Percentiles rank a stretch among this genome's conserved stretches.
These are phyloP conservation scores for Cephus pygmeus DNA, from an alignment of 2,888 invertebrate species.

Conservation along the genomic window DNA sequence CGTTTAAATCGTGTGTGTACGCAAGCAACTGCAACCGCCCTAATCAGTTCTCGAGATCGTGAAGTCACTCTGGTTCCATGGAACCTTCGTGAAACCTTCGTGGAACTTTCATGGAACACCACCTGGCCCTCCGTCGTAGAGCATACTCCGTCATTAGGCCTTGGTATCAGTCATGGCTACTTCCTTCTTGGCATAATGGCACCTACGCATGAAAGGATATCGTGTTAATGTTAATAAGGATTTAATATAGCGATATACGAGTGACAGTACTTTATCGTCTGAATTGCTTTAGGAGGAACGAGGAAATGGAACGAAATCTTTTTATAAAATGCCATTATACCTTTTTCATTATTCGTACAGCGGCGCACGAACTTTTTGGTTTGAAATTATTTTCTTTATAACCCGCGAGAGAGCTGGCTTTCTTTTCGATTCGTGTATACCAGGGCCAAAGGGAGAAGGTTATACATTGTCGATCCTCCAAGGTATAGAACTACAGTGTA, in stretches of 20 bases:
- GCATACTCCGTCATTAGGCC: background rate
- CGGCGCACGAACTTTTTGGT: constrained; percentile 12
- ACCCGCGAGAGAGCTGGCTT: background rate
- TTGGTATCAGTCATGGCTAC: constrained; percentile 9
- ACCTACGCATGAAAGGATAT: constrained; percentile 41
- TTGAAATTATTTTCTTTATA: constrained; percentile 18
- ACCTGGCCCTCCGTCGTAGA: background rate
- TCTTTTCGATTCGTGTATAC: background rate
- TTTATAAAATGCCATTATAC: background rate
- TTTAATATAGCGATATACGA: constrained; percentile 27
- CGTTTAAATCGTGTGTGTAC: constrained; percentile 9
- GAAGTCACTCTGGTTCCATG: constrained; percentile 30
- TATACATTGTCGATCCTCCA: background rate
- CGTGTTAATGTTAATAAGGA: constrained; percentile 38
- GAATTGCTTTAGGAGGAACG: background rate
- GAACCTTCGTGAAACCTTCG: constrained; percentile 24
- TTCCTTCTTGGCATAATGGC: constrained; percentile 44
- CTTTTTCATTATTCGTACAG: background rate
- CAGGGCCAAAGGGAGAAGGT: background rate
- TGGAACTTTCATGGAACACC: background rate
- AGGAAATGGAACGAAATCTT: background rate
- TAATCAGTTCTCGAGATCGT: constrained; percentile 36
- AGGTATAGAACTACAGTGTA: background rate
- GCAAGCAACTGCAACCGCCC: constrained; percentile 22
- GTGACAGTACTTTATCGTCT: constrained; percentile 1